Evolutionary conservation across 2,113 vertebrate genomes (phyloP).

Genomic region (Halcyon malimbica): DNA sequence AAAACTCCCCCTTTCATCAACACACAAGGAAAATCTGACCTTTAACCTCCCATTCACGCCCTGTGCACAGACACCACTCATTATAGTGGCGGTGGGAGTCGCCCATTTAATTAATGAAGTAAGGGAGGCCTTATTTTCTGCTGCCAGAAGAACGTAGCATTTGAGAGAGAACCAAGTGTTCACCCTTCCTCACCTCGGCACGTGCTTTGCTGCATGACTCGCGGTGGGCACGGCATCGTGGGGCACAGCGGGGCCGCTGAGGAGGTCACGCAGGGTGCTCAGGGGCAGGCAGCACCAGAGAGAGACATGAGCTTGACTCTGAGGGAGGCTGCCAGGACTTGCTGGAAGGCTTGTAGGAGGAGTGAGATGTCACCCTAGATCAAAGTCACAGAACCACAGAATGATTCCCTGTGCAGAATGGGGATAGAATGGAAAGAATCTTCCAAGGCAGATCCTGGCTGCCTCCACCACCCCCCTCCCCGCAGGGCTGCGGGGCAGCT

Average conservation of each 20-base stretch:
- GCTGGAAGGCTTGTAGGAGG: background rate
- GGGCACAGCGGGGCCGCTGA: background rate
- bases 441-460: background rate
- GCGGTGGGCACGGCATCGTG: background rate
- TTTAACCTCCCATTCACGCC: background rate
- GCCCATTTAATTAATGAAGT: background rate
- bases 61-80: background rate
- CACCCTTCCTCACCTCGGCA: background rate
- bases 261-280: accelerated
- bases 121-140: background rate
- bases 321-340: background rate
- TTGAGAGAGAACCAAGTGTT: background rate
- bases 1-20: background rate
- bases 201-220: background rate
- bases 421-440: background rate
- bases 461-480: background rate
- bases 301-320: accelerated
- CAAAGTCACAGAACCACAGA: background rate
- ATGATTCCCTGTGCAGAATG: background rate
- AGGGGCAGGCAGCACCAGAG: background rate
- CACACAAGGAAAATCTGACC: background rate
- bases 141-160: background rate
- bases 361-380: background rate
- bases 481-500: background rate
- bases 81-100: background rate